Evolutionary conservation across 2,113 vertebrate genomes (phyloP).

Genomic region (Leiothrix lutea): DNA sequence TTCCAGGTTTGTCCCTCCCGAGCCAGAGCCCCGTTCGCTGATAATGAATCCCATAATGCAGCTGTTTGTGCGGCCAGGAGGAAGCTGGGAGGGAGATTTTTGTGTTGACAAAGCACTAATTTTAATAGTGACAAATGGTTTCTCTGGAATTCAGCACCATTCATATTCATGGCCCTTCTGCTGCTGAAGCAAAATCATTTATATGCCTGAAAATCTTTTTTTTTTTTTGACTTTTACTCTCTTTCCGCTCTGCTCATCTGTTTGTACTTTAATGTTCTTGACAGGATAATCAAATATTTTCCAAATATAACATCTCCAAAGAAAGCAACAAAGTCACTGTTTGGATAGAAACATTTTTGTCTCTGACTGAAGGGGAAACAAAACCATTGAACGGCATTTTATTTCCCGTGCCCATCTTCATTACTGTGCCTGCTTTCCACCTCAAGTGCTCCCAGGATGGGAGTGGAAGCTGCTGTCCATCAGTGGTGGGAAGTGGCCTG

Average conservation of each 20-base stretch:
- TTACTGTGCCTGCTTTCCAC: background rate
- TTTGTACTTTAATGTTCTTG: constrained; percentile 11
- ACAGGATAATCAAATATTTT: constrained; percentile 54
- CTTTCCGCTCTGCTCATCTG: background rate
- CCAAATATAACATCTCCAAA: background rate
- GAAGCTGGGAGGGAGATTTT: constrained; percentile 19
- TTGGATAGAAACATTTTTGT: background rate
- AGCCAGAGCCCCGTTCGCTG: background rate
- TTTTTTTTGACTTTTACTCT: background rate
- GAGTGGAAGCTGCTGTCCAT: background rate
- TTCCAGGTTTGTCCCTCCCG: background rate
- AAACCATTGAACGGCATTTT: background rate
- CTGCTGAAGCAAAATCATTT: constrained; percentile 38
- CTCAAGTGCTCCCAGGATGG: background rate
- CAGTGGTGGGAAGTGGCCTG: background rate
- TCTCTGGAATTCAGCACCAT: constrained; percentile 20
- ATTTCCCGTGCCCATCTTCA: background rate
- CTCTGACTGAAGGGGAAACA: background rate
- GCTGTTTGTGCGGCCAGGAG: constrained; percentile 19
- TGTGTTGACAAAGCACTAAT: constrained; percentile 64
- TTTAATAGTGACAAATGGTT: constrained; percentile 72
- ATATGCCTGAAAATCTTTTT: background rate
- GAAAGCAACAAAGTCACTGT: background rate
- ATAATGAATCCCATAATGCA: background rate
- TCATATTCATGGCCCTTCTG: constrained; percentile 52